These are phyloP conservation scores for Agriopis marginaria DNA, from an alignment of 2,888 invertebrate species.

Conservation along the genomic window DNA sequence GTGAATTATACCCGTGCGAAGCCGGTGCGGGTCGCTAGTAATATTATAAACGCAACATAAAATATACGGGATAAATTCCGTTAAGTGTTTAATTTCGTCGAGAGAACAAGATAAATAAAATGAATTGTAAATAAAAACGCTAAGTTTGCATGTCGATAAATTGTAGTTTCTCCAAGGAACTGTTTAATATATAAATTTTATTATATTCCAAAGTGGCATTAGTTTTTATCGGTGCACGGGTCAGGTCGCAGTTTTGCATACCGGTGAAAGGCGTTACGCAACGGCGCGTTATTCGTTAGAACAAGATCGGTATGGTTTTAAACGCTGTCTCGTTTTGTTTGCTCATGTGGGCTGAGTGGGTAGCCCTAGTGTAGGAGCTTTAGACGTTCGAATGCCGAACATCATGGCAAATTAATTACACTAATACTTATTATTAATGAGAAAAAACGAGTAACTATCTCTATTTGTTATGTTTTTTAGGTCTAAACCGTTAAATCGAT, in stretches of 20 bases:
- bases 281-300: conserved; percentile 13
- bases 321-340: neutral
- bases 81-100: no score
- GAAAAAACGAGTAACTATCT: no score
- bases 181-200: conserved; percentile 20
- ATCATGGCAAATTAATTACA: no score
- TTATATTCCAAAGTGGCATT: conserved; percentile 19
- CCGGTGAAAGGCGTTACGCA: conserved; percentile 38
- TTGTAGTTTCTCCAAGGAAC: conserved; percentile 23
- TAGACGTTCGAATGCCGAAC: no score
- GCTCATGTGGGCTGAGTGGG: neutral
- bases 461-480: no score
- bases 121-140: neutral
- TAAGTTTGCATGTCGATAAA: conserved; percentile 10
- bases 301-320: conserved; percentile 16
- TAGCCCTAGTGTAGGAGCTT: neutral
- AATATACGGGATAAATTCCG: no score
- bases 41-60: no score
- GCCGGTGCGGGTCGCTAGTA: no score
- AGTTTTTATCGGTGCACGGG: conserved; percentile 35
- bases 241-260: conserved; percentile 37
- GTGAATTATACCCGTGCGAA: no score
- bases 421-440: no score
- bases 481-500: no score
- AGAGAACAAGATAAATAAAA: neutral